Conservation (phyloP, 2,797 vertebrate genomes). For the Neosilurus mollespiculum region DNA sequence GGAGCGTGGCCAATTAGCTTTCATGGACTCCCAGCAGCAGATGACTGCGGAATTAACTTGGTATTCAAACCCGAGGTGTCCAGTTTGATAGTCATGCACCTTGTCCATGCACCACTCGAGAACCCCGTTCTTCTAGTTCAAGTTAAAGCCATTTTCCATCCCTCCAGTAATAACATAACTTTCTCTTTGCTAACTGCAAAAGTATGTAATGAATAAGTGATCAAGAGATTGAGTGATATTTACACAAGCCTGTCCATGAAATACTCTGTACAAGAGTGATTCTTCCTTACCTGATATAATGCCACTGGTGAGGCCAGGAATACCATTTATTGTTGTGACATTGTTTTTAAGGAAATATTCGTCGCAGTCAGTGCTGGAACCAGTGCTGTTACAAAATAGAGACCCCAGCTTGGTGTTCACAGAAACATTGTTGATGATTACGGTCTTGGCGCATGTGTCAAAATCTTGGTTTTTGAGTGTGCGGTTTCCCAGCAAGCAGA, state of each 20-base stretch:
- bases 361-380: conserved; percentile 77
- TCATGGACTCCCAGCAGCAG: too few species aligned
- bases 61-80: too few species aligned
- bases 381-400: conserved; percentile 79
- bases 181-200: background rate
- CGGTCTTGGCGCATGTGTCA: conserved; percentile 81
- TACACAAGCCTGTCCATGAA: background rate
- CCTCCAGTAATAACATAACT: background rate
- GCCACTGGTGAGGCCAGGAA: conserved; percentile 86
- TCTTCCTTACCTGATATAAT: conserved; percentile 79
- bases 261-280: background rate
- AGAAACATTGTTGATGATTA: conserved; percentile 70
- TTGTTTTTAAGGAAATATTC: conserved; percentile 86
- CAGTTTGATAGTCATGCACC: too few species aligned
- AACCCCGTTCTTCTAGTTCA: background rate
- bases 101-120: too few species aligned
- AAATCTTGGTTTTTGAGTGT: conserved; percentile 80
- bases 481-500: conserved; percentile 94
- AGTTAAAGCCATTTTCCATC: background rate
- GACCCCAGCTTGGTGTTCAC: conserved; percentile 80
- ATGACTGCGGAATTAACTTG: too few species aligned
- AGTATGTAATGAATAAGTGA: background rate
- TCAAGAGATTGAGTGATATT: background rate
- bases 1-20: too few species aligned
- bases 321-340: conserved; percentile 83